A percentile compares a stretch with the other conserved stretches of the same genome.
phyloP scores from a whole-genome alignment of 2,113 vertebrate species.

The Nyctibius bracteatus region DNA sequence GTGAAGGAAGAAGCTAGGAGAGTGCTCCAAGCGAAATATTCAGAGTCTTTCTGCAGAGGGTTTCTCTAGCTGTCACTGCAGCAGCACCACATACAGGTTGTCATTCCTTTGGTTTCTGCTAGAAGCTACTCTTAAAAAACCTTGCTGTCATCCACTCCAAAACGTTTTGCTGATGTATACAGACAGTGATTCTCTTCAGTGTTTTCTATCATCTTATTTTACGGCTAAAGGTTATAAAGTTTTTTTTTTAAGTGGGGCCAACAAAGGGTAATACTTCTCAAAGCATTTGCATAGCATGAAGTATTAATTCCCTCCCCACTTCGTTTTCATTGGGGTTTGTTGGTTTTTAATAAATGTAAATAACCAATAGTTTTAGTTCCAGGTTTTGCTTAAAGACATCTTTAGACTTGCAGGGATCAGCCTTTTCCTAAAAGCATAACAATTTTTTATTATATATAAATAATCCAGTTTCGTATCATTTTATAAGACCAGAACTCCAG shows the following conservation, averaged over 20 bases:
- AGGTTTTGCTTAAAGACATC: neutral
- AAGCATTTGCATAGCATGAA: neutral
- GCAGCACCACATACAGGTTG: neutral
- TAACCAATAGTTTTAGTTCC: neutral
- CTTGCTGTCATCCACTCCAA: neutral
- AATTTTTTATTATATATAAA: neutral
- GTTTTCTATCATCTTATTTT: neutral
- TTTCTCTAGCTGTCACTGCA: neutral
- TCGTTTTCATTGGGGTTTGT: fast-evolving
- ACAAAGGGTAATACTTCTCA: neutral
- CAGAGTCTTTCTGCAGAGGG: neutral
- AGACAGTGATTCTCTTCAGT: neutral
- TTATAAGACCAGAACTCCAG: neutral
- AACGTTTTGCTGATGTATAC: neutral
- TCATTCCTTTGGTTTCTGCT: neutral
- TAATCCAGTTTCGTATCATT: neutral
- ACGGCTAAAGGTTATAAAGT: neutral
- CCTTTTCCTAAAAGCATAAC: neutral
- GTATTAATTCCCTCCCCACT: neutral
- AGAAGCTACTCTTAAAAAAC: neutral
- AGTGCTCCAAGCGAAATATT: neutral
- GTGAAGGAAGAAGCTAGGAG: neutral
- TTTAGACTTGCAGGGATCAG: neutral
- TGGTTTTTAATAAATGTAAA: neutral
- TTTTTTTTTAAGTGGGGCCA: neutral